Evolutionary conservation across 2,113 vertebrate genomes (phyloP).

Genomic region (Cyanoderma ruficeps): DNA sequence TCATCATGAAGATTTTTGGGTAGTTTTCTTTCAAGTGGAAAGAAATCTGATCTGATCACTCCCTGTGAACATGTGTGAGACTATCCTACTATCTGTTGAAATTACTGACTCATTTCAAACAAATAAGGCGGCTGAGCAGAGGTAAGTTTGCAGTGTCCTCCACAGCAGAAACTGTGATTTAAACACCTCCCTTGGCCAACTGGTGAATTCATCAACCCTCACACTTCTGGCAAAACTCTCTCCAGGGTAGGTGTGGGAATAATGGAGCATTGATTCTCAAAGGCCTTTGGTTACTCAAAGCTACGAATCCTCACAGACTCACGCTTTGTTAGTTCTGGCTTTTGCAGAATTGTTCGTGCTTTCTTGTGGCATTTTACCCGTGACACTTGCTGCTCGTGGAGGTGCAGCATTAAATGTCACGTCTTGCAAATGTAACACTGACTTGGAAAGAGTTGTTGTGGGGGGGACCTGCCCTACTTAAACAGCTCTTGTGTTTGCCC

Average conservation of each 20-base stretch:
- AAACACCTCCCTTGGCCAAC: background rate
- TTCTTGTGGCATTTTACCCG: background rate
- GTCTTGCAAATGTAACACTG: background rate
- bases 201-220: background rate
- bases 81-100: background rate
- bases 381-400: background rate
- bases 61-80: background rate
- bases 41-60: background rate
- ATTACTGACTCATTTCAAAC: background rate
- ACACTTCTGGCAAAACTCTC: background rate
- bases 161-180: background rate
- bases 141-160: background rate
- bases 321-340: slow-evolving; percentile 20
- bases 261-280: background rate
- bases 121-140: background rate
- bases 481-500: background rate
- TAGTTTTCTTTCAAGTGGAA: background rate
- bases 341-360: background rate
- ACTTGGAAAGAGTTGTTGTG: background rate
- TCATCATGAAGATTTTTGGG: background rate
- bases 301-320: background rate
- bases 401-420: slow-evolving; percentile 29
- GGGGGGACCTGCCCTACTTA: background rate
- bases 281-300: slow-evolving; percentile 7
- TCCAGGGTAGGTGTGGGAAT: background rate